Base-by-base conservation (phyloP, 2,797 vertebrate genomes). In the Sebastes iracundus region DNA sequence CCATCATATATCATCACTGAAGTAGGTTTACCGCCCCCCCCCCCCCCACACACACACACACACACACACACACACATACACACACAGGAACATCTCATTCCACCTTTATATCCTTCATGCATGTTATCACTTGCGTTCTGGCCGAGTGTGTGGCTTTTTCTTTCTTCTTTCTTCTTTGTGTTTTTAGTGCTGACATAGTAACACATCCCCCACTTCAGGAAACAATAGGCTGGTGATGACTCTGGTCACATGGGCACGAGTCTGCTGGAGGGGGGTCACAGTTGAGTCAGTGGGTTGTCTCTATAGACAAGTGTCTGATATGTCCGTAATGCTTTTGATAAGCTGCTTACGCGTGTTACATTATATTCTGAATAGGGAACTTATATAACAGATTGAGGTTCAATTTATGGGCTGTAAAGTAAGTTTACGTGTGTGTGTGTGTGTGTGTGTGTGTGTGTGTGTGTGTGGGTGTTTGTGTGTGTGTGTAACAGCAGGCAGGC, bases 401-500 rank as follows among this genome's bases (percentile, higher is more conserved):
- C 10, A 59, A 30, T 42, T 65, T 72, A 35, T 71, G 59, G 52
- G 60, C 42, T 60, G 10, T 69, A 56, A 74, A 53, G 20, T 63
- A 52, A 22, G 16, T 58, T 18, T 70, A 20, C 42, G 35, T 22
- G 32, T 38, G 32, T 70, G 38, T 73, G 69, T 52, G 65, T 74
- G 61, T 60, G 46, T 66, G 63, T 68, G 35, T 72, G 52, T 72
- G 28, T 74, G 72, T 65, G 32, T 70, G 46, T 72, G 35, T 69
- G 49, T 56, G 61, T 42, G 59, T 64, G 32, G 32, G 28, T 74
- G 72, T 64, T 53, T 64, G 79, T 77, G 62, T 75, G 69, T 49
- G 67, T 74, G 77, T 71, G 59, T 58, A 88, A 90, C 92, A 93
- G 92, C 90, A 92, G 91, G 93, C 87, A 90, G 76, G 84, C 79